Conservation (phyloP, 1,140 invertebrate genomes). For the Zaprionus ornatus region DNA sequence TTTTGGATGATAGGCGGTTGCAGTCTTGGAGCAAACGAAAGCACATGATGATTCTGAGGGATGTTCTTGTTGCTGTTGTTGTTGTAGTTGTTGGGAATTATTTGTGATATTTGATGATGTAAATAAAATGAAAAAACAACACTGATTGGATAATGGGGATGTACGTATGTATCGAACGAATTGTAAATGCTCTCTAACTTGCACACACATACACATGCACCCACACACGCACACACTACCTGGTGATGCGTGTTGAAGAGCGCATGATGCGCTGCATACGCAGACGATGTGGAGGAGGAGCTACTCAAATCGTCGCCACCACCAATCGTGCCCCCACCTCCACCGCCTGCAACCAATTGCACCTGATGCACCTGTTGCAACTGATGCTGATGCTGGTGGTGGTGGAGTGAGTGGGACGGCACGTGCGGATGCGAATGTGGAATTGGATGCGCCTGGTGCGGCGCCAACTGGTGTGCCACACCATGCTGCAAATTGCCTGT, state of each 20-base stretch:
- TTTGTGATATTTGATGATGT: neutral
- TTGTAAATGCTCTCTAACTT: slow-evolving; percentile 27
- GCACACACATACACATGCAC: slow-evolving; percentile 47
- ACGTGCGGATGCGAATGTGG: slow-evolving; percentile 23
- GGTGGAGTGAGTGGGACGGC: slow-evolving; percentile 27
- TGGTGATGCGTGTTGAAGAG: slow-evolving; percentile 78
- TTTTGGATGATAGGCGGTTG: slow-evolving; percentile 31
- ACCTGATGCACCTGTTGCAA: slow-evolving; percentile 40
- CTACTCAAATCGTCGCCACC: slow-evolving; percentile 65
- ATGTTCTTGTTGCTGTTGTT: neutral
- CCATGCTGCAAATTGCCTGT: slow-evolving; percentile 43
- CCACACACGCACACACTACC: slow-evolving; percentile 72
- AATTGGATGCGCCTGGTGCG: slow-evolving; percentile 26
- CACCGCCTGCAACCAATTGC: neutral
- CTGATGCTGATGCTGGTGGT: slow-evolving; percentile 39
- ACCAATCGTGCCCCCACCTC: slow-evolving; percentile 36
- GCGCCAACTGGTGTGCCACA: slow-evolving; percentile 22
- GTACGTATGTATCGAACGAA: slow-evolving; percentile 34
- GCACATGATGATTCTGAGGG: neutral
- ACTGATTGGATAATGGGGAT: slow-evolving; percentile 14
- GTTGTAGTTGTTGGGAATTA: neutral
- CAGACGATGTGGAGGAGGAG: slow-evolving; percentile 71
- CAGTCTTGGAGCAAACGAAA: slow-evolving; percentile 41
- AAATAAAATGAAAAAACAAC: neutral
- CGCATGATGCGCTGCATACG: slow-evolving; percentile 68